Base-by-base conservation (phyloP, 35 echinoderm and acorn worm genomes). In the Acanthaster planci region DNA sequence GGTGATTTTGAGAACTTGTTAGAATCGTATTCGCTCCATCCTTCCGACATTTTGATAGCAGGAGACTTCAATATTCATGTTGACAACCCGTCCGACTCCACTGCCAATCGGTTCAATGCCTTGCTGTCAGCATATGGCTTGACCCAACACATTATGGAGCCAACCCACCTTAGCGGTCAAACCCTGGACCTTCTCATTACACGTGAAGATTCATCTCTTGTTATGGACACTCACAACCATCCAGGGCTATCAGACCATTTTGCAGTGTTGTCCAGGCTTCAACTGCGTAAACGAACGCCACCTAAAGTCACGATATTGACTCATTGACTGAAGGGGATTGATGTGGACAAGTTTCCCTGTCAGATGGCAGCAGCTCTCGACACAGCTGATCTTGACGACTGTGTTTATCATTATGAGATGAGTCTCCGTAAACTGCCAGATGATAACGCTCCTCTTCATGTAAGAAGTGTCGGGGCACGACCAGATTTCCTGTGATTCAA, bases 11-110 rank as follows among this genome's bases (percentile, higher is more conserved):
- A 77, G 8, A 27, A 34, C 1, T 39, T 86, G 60, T 51, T 77
- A 3, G 67, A 86, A 19, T 22, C 40, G 38, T 76, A 77, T 29
- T 9, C 77, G 2, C 34, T 76, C 12, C 34, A 86, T 30, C 67
- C 64, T 51, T 86, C 84, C 29, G 64, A 86, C 6, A 76, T 86
- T 47, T 3, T 86, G 2, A 39, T 86, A n/a, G 22, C 56, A 32
- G 84, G 67, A 17, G 64, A 86, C 51, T 86, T 86, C 64, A 86
- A 86, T 30, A 76, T 76, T 18, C 60, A 77, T 86, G 64, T 86
- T 35, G 40, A 86, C 42, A 42, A 76, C 32, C 42, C 64, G 18
- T 2, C 5, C 32, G 64, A 86, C 35, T 21, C 14, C 31, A 23
- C 67, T 76, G 60, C 84, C 7, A 76, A 34, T 86, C 37, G 47